Conservation (phyloP, 2,113 vertebrate species). For the Nematolebias whitei region DNA sequence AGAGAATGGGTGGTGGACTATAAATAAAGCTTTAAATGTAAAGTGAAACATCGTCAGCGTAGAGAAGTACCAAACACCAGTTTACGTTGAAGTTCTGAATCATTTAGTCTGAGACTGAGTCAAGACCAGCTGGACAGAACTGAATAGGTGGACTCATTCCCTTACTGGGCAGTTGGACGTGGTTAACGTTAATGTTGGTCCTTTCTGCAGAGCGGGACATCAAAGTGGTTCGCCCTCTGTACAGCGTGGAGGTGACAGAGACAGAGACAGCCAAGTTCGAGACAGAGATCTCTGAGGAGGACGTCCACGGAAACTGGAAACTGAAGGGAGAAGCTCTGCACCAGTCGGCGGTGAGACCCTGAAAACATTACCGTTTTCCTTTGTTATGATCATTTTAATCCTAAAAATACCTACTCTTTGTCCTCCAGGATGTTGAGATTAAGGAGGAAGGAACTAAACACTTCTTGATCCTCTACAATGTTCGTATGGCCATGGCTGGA, state of each 20-base stretch:
- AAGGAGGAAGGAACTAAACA: conserved; percentile 95
- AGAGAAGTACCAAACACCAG: background rate
- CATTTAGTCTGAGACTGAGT: too few species aligned
- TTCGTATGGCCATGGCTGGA: conserved; percentile 90
- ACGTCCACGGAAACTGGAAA: conserved; percentile 93
- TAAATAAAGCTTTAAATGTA: background rate
- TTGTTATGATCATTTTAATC: background rate
- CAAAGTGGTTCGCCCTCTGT: conserved; percentile 88
- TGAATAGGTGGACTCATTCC: background rate
- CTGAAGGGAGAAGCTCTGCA: conserved; percentile 91
- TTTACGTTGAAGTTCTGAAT: too few species aligned
- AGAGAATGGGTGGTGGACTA: too few species aligned
- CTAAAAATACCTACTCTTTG: background rate
- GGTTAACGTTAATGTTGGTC: background rate
- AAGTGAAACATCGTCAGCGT: background rate
- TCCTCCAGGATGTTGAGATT: conserved; percentile 91
- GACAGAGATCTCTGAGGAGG: conserved; percentile 94
- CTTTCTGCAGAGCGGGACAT: conserved; percentile 89
- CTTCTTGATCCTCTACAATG: conserved; percentile 91
- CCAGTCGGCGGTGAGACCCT: conserved; percentile 86
- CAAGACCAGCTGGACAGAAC: too few species aligned
- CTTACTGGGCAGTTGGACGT: background rate
- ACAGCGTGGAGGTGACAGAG: conserved; percentile 95
- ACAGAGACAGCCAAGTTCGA: conserved; percentile 94
- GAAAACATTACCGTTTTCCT: fast-evolving